A percentile compares a stretch with the other conserved stretches of the same genome.
phyloP scores from a whole-genome alignment of 2,113 vertebrate species.

The Tyrannus savana region DNA sequence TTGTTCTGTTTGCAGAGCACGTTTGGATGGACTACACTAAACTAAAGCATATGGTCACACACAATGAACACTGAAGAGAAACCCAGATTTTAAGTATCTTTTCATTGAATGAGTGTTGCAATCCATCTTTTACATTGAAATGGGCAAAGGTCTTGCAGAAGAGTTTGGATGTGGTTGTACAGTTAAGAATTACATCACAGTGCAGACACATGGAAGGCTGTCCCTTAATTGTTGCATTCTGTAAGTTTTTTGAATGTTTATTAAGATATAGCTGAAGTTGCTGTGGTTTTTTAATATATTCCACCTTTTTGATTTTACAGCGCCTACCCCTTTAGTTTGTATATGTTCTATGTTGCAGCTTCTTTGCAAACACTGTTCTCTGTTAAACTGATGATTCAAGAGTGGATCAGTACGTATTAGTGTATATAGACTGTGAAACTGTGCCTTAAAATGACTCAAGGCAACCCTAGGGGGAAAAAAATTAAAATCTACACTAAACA shows the following conservation, averaged over 20 bases:
- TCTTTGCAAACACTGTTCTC: background rate
- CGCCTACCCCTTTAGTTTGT: background rate
- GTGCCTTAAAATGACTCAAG: background rate
- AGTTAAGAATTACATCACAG: background rate
- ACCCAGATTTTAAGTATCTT: background rate
- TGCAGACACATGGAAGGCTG: background rate
- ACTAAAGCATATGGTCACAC: background rate
- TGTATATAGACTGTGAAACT: background rate
- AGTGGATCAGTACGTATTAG: background rate
- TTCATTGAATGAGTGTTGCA: background rate
- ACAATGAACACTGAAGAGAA: background rate
- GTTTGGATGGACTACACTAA: background rate
- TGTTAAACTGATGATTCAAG: background rate
- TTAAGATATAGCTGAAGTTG: background rate
- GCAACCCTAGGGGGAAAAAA: background rate
- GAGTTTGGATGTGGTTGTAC: background rate
- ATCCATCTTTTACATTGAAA: background rate
- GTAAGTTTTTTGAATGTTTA: background rate
- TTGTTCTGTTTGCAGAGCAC: background rate
- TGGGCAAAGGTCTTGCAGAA: background rate
- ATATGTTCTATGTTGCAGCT: background rate
- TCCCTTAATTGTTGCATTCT: background rate
- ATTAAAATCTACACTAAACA: background rate
- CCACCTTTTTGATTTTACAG: background rate
- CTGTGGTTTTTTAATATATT: background rate